These are phyloP conservation scores for Acanthosoma haemorrhoidale DNA, from an alignment of 2,888 invertebrate genomes.

Conservation along the genomic window DNA sequence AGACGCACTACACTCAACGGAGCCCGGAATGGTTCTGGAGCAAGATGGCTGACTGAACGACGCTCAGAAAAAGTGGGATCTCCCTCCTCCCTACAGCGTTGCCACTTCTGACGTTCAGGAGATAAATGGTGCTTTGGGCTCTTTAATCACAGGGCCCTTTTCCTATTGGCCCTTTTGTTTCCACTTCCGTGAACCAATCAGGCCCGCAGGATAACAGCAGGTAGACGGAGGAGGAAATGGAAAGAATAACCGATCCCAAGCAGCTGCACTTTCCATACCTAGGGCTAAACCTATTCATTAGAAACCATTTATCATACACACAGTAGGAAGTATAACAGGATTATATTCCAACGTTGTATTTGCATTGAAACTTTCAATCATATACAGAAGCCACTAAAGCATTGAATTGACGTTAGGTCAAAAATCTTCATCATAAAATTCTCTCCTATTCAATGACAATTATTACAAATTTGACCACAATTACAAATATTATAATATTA, in stretches of 20 bases:
- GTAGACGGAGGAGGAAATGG: conserved; percentile 21
- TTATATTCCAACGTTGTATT: background rate
- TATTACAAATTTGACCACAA: too few species aligned
- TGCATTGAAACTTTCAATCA: background rate
- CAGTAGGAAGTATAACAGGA: background rate
- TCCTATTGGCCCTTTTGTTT: conserved; percentile 32
- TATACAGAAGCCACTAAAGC: background rate
- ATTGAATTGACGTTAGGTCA: background rate
- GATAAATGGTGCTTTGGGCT: conserved; percentile 14
- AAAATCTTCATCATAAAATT: too few species aligned
- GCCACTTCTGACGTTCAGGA: conserved; percentile 23
- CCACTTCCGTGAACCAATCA: conserved; percentile 6
- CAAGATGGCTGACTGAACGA: conserved; percentile 35
- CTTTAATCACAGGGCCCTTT: conserved; percentile 15
- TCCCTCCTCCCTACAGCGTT: conserved; percentile 29
- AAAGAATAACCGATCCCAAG: conserved; percentile 18
- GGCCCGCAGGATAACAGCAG: conserved; percentile 18
- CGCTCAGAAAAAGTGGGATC: conserved; percentile 28
- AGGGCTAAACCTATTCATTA: background rate
- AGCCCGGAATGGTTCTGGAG: conserved; percentile 30
- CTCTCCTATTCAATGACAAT: too few species aligned
- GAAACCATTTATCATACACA: conserved; percentile 27
- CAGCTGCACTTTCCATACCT: conserved; percentile 18
- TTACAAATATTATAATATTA: too few species aligned
- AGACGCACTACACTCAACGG: conserved; percentile 26